Conservation (phyloP, 2,888 invertebrate genomes). For the Apamea monoglypha region DNA sequence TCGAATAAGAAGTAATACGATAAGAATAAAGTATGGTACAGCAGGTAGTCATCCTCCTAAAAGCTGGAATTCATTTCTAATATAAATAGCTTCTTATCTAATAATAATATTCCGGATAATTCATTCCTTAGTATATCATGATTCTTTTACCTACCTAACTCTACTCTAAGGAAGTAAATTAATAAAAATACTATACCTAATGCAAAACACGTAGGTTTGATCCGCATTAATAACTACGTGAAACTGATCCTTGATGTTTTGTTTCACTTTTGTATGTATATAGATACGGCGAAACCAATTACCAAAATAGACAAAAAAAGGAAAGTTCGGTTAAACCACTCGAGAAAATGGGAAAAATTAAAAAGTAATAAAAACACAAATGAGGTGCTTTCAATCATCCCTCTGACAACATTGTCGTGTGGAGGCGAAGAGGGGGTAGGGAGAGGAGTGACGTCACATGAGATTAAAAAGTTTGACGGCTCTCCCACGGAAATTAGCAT, state of each 20-base stretch:
- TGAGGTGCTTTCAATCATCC: slow-evolving; percentile 89
- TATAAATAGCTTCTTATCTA: too few relatives aligned
- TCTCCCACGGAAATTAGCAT: slow-evolving; percentile 90
- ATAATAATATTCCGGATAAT: background rate
- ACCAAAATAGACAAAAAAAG: slow-evolving; percentile 38
- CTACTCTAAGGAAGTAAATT: background rate
- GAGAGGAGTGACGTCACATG: slow-evolving; percentile 85
- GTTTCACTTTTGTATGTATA: background rate
- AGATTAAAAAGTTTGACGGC: slow-evolving; percentile 90
- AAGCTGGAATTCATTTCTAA: background rate
- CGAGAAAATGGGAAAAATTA: slow-evolving; percentile 87
- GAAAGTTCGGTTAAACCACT: slow-evolving; percentile 74
- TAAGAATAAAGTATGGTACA: background rate
- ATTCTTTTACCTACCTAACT: background rate
- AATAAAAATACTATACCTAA: background rate
- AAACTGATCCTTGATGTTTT: background rate
- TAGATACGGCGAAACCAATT: background rate
- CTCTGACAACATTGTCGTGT: slow-evolving; percentile 80
- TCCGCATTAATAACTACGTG: background rate
- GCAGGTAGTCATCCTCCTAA: background rate
- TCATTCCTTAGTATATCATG: background rate
- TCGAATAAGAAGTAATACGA: background rate
- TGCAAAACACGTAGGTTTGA: background rate
- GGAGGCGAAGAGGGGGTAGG: slow-evolving; percentile 65
- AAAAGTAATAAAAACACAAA: slow-evolving; percentile 90